phyloP scores from a whole-genome alignment of 2,797 vertebrate genomes.

The Pipistrellus kuhlii region DNA sequence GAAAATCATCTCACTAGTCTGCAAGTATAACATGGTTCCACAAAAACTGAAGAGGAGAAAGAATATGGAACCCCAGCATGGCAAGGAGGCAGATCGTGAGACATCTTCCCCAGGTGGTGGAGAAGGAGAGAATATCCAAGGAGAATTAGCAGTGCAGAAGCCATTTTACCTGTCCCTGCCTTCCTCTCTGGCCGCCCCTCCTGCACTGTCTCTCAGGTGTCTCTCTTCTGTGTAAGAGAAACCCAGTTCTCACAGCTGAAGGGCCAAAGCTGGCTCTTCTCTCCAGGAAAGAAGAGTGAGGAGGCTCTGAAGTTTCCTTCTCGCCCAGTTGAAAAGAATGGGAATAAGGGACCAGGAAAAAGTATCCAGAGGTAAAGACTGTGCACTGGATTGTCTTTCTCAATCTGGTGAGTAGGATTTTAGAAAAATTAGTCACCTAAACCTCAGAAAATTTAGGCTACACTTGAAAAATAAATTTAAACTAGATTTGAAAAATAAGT shows the following conservation, averaged over 20 bases:
- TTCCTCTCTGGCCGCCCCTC: background rate
- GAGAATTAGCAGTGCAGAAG: background rate
- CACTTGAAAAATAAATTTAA: background rate
- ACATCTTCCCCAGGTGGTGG: background rate
- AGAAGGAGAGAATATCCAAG: background rate
- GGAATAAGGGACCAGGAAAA: background rate
- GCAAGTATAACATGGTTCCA: background rate
- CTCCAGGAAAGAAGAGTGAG: background rate
- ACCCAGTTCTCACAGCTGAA: background rate
- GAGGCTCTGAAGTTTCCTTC: background rate
- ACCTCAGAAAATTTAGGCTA: background rate
- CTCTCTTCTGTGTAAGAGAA: background rate
- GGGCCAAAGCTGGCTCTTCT: background rate
- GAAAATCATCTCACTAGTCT: slow-evolving; percentile 15
- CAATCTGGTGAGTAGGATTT: background rate
- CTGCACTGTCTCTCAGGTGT: background rate
- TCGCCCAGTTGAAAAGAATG: background rate
- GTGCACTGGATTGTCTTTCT: background rate
- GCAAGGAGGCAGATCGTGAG: background rate
- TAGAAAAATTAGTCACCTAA: background rate
- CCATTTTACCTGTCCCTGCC: background rate
- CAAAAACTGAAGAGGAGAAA: background rate
- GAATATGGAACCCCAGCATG: background rate
- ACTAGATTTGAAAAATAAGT: slow-evolving; percentile 9
- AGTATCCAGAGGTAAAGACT: background rate